Base-by-base conservation (phyloP, 2,113 vertebrate genomes). In the Thinocorus orbignyianus region DNA sequence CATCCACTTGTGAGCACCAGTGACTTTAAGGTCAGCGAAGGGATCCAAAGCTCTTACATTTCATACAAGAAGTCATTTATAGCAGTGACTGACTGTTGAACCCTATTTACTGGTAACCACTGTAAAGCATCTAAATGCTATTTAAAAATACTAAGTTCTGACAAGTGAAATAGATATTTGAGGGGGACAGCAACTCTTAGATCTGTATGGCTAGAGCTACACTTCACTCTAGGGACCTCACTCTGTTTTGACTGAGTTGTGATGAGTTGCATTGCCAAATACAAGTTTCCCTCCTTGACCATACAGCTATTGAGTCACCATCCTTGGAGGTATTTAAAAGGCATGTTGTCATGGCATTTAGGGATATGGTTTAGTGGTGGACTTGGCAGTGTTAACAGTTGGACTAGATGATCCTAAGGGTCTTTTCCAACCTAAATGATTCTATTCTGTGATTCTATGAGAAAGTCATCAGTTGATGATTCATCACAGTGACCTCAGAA, bases 271-370 rank as follows among this genome's bases (percentile, higher is more conserved):
- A 22, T 2, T 48, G 35, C 20, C 41, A 69, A 54, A 65, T 7
- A 7, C 18, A 80, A 77, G 25, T 48, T 52, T 17, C 35, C n/a
- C 23, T 74, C 51, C 55, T n/a, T 28, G 24, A 35, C 41, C 31
- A n/a, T 19, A 33, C 11, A 80, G 46, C 31, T 33, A 25, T 22
- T 18, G 35, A n/a, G 30, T 23, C 46, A 28, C 41, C 44, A 20
- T 13, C 28, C 20, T 51, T 76, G 68, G 22, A 57, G 15, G n/a
- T 13, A 30, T 39, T 88, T 39, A 31, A 83, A 78, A 70, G 46
- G 30, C 0, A 0, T 9, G 23, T 30, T 85, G 42, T 19, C 2
- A 1, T 2, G 44, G 26, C 3, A 8, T 10, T 42, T 16, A 61
- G n/a, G 44, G 82, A 54, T 31, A 10, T 11, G 19, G 11, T 46